Evolutionary conservation across 2,797 vertebrate species (phyloP), one percentile per base, ranked within the genome.

Genomic region (Amazona finschi): DNA sequence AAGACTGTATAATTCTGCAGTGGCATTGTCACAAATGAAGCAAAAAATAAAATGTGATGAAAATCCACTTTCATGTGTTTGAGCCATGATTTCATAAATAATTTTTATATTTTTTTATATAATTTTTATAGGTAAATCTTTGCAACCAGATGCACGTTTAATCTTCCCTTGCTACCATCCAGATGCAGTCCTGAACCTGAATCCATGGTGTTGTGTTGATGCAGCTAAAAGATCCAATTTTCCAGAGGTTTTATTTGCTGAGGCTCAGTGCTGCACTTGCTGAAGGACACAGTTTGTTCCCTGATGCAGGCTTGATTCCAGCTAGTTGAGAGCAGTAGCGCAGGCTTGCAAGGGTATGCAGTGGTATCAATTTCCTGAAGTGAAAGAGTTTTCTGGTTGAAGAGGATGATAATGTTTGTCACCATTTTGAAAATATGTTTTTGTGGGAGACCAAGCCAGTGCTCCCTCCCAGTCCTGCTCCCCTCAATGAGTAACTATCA

Each of bases 141-240:
- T 60, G 27, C 25, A 36, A 64, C 17, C 15, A 52, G 38, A 24
- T 24, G 0, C 5, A 1, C 5, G 2, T 47, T 66, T 64, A 38
- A 21, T 44, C 21, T 77, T 64, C 57, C 7, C 31, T 70, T 91
- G n/a, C 64, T 79, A 15, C 31, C 11, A 38, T 39, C 41, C 16
- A 80, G 28, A 11, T 73, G 49, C 47, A 62, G 50, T 38, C 13
- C 19, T 88, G 27, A 25, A 62, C 39, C 12, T 28, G 13, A 57
- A 47, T 27, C 25, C 20, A 1, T 0, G 1, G 28, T 15, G 9
- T 3, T 47, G 8, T 24, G 38, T 15, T 43, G 14, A 27, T 78
- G 30, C 22, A 53, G 11, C 41, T 58, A 6, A 36, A 66, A 28
- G 75, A 39, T 41, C 5, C 21, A n/a, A 6, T 17, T 50, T 66